phyloP scores from a whole-genome alignment of 2,888 invertebrate genomes.

The Cephus sareptanus region DNA sequence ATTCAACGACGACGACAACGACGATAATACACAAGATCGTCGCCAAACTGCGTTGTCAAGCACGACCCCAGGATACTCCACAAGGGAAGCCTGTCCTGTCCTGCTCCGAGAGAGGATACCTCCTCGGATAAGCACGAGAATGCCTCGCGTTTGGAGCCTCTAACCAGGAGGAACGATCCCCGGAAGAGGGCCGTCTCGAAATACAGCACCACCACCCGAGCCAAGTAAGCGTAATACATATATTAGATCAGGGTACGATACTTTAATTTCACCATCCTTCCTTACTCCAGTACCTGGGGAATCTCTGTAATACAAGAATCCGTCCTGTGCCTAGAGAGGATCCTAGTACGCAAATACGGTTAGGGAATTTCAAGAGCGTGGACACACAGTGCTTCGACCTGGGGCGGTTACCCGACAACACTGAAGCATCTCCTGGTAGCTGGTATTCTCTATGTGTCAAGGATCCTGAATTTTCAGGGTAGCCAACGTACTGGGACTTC shows the following conservation, averaged over 20 bases:
- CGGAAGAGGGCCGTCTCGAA: slow-evolving; percentile 58
- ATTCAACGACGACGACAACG: not conserved
- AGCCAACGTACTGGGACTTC: not conserved
- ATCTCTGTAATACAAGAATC: not conserved
- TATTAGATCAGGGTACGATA: not conserved
- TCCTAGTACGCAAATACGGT: not conserved
- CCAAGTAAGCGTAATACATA: slow-evolving; percentile 54
- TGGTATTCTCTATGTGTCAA: not conserved
- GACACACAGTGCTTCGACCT: not conserved
- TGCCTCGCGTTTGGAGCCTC: slow-evolving; percentile 46
- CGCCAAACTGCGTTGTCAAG: not conserved
- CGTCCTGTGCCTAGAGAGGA: not conserved
- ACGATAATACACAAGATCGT: not conserved
- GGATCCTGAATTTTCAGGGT: not conserved
- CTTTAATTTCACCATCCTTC: not conserved
- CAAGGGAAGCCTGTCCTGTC: not conserved
- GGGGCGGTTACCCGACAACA: not conserved
- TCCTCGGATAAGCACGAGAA: slow-evolving; percentile 34
- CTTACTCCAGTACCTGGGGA: not conserved
- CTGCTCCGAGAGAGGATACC: slow-evolving; percentile 20
- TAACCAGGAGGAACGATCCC: slow-evolving; percentile 41
- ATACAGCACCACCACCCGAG: slow-evolving; percentile 47
- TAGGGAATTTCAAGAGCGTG: not conserved
- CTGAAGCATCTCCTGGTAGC: not conserved
- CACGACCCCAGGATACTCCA: not conserved